Evolutionary conservation across 2,888 invertebrate species (phyloP).

Genomic region (Epinotia nisella): DNA sequence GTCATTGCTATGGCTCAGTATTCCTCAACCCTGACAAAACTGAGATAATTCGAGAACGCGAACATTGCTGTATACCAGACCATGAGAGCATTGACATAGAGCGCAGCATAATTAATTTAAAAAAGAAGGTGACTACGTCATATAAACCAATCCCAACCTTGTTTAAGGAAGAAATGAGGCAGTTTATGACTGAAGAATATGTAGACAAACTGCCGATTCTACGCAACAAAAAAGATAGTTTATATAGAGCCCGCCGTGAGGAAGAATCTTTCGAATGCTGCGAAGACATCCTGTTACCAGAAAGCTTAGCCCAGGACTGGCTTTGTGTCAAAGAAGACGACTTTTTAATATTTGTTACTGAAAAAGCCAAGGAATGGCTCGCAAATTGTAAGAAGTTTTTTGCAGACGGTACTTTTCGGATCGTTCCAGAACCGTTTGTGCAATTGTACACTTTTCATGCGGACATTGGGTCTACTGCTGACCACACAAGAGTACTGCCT

Average conservation of each 20-base stretch:
- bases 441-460: slow-evolving; percentile 23
- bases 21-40: not conserved
- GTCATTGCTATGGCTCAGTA: not conserved
- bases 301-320: slow-evolving; percentile 17
- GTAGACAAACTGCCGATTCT: slow-evolving; percentile 13
- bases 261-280: not conserved
- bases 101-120: not conserved
- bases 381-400: slow-evolving; percentile 1
- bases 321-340: slow-evolving; percentile 11
- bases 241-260: slow-evolving; percentile 3
- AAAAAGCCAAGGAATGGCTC: not conserved
- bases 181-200: slow-evolving; percentile 14
- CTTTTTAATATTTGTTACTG: not conserved
- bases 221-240: slow-evolving; percentile 6
- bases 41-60: not conserved
- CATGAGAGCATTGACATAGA: not conserved
- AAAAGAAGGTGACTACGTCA: slow-evolving; percentile 9
- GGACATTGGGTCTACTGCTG: slow-evolving; percentile 6
- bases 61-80: slow-evolving; percentile 7
- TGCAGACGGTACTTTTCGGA: slow-evolving; percentile 5
- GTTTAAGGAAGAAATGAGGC: slow-evolving; percentile 15
- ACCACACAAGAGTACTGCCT: not conserved
- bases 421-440: slow-evolving; percentile 1
- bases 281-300: slow-evolving; percentile 2
- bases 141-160: slow-evolving; percentile 9